A percentile compares a stretch with the other conserved stretches of the same genome.
Evolutionary conservation across 1,140 invertebrate species (phyloP).

Genomic region (Zophobas morio): DNA sequence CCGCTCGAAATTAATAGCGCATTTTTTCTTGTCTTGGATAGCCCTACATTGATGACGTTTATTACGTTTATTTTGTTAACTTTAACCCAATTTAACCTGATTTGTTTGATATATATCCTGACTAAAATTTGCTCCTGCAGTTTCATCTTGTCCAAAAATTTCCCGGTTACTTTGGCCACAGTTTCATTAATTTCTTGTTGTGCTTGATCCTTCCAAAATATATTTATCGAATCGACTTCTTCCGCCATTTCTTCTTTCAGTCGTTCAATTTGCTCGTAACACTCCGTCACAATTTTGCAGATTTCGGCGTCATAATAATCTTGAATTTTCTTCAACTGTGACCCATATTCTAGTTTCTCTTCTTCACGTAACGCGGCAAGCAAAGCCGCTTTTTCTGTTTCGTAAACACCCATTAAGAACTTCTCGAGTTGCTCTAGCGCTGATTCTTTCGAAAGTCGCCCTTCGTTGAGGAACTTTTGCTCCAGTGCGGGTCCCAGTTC

Average conservation of each 20-base stretch:
- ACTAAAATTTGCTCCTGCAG: conserved; percentile 57
- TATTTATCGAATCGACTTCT: conserved; percentile 55
- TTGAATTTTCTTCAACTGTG: conserved; percentile 37
- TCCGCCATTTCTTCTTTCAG: conserved; percentile 47
- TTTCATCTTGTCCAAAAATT: conserved; percentile 65
- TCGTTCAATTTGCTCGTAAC: conserved; percentile 44
- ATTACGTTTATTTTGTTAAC: no score
- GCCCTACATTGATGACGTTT: background rate
- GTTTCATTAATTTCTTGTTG: conserved; percentile 61
- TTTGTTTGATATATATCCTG: conserved; percentile 64
- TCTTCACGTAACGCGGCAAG: conserved; percentile 50
- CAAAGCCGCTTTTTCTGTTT: conserved; percentile 58
- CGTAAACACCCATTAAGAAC: conserved; percentile 38
- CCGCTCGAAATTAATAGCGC: conserved; percentile 8
- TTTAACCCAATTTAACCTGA: conserved; percentile 57
- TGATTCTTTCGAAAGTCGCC: conserved; percentile 61
- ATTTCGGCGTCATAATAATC: conserved; percentile 44
- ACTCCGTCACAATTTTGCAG: conserved; percentile 16
- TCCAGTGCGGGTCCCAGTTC: conserved; percentile 64
- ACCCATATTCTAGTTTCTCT: conserved; percentile 37
- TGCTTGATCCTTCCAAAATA: conserved; percentile 61
- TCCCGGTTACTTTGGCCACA: conserved; percentile 62
- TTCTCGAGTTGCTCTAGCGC: conserved; percentile 58
- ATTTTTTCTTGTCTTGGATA: conserved; percentile 6
- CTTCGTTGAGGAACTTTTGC: conserved; percentile 57